phyloP scores from a whole-genome alignment of 2,888 invertebrate genomes.

The Scaptomyza flava region DNA sequence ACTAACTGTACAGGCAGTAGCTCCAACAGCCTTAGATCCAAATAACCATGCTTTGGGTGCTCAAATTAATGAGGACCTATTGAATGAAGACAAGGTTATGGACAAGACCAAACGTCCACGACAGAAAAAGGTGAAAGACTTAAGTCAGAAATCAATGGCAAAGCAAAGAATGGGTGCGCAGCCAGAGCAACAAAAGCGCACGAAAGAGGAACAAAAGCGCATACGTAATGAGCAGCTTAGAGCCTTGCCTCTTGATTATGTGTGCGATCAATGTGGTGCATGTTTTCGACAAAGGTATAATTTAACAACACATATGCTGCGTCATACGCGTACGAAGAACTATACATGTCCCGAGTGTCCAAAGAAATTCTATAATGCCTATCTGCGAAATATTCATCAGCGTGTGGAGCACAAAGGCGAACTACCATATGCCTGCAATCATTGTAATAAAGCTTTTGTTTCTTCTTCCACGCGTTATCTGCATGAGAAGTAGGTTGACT shows the following conservation, averaged over 20 bases:
- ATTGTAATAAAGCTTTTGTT: conserved; percentile 87
- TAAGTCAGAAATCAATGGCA: background rate
- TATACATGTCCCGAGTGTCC: conserved; percentile 86
- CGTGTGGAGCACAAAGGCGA: conserved; percentile 85
- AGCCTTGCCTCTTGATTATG: conserved; percentile 51
- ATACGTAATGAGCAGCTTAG: conserved; percentile 62
- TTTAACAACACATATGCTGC: conserved; percentile 86
- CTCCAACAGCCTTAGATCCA: conserved; percentile 33
- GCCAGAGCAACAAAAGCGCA: conserved; percentile 21
- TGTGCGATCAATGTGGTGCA: conserved; percentile 75
- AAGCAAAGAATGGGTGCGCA: conserved; percentile 11
- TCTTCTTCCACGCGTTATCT: conserved; percentile 87
- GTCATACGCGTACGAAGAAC: conserved; percentile 86
- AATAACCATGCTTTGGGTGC: conserved; percentile 49
- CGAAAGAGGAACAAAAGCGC: conserved; percentile 54
- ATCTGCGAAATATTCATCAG: conserved; percentile 85
- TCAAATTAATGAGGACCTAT: conserved; percentile 57
- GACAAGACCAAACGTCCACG: too few relatives aligned
- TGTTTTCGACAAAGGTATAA: conserved; percentile 84
- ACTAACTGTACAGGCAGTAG: background rate
- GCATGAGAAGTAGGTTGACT: conserved; percentile 87
- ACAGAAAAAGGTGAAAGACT: too few relatives aligned
- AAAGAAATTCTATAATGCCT: conserved; percentile 86
- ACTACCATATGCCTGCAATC: conserved; percentile 87
- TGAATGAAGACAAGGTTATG: too few relatives aligned